Percentiles rank a stretch among this genome's conserved stretches.
phyloP scores from a whole-genome alignment of 2,888 invertebrate species.

The Cotesia congregata region DNA sequence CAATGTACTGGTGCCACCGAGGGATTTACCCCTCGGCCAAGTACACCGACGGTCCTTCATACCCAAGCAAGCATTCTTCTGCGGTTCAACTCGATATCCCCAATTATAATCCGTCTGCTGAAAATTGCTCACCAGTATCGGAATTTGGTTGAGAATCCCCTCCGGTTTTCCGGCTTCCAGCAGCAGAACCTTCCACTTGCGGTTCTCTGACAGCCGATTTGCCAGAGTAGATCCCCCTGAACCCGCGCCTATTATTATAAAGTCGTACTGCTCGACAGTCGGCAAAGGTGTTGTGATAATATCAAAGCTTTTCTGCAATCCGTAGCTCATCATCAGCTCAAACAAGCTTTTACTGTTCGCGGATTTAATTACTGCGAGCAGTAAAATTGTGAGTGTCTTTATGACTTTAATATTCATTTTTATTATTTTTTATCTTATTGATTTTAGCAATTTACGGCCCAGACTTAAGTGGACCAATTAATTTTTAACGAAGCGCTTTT shows the following conservation, averaged over 20 bases:
- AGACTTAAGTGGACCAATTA: not conserved
- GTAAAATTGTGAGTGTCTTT: not conserved
- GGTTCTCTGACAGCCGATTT: slow-evolving; percentile 78
- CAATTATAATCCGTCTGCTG: slow-evolving; percentile 78
- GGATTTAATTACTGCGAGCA: not conserved
- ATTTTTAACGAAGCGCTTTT: not conserved
- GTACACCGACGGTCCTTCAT: slow-evolving; percentile 82
- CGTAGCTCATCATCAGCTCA: slow-evolving; percentile 55
- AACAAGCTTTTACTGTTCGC: slow-evolving; percentile 48
- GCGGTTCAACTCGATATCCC: slow-evolving; percentile 79
- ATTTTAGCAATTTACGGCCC: not conserved
- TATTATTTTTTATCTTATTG: not conserved
- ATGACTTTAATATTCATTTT: not conserved
- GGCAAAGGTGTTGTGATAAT: slow-evolving; percentile 58
- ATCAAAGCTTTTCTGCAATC: slow-evolving; percentile 46
- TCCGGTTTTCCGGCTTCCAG: slow-evolving; percentile 77
- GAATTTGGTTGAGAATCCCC: slow-evolving; percentile 74
- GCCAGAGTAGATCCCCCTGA: slow-evolving; percentile 81
- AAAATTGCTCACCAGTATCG: slow-evolving; percentile 74
- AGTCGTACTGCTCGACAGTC: slow-evolving; percentile 73
- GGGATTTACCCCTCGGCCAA: slow-evolving; percentile 76
- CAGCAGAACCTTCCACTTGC: slow-evolving; percentile 75
- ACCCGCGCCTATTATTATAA: slow-evolving; percentile 79
- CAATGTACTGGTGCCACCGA: slow-evolving; percentile 64
- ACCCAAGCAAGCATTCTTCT: slow-evolving; percentile 76